Evolutionary conservation across 2,797 vertebrate genomes (phyloP).

Genomic region (Peromyscus nudipes): DNA sequence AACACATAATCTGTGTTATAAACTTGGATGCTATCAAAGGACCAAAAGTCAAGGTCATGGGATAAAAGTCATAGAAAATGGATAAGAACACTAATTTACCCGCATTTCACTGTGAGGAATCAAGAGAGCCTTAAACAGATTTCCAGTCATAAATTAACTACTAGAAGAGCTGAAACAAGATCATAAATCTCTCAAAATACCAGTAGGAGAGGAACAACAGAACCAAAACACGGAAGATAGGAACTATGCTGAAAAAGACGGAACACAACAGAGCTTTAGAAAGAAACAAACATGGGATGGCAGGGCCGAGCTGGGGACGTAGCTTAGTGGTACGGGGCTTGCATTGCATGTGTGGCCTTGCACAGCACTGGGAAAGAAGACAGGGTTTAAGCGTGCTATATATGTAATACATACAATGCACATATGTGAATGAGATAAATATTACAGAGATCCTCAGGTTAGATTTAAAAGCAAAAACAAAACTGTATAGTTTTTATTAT

Average conservation of each 20-base stretch:
- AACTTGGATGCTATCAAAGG: constrained; percentile 3
- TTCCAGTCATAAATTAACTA: constrained; percentile 31
- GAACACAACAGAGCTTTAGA: not conserved
- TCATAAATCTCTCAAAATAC: constrained; percentile 49
- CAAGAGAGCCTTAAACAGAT: constrained; percentile 25
- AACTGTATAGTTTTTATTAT: not conserved
- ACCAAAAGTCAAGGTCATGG: constrained; percentile 12
- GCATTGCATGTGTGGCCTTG: not conserved
- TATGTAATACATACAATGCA: not conserved
- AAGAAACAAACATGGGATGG: not conserved
- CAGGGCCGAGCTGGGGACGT: not conserved
- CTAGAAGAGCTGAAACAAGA: constrained; percentile 30
- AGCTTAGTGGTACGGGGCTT: no score
- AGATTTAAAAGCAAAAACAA: constrained; percentile 30
- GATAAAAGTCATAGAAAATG: not conserved
- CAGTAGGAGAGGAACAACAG: not conserved
- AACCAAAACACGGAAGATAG: constrained; percentile 37
- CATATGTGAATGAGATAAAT: not conserved
- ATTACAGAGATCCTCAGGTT: constrained; percentile 5
- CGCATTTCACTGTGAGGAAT: constrained; percentile 22
- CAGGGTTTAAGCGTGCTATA: not conserved
- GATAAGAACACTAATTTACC: not conserved
- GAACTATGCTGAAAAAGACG: not conserved
- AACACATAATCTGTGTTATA: not conserved
- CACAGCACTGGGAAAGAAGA: not conserved